Percentiles rank a stretch among this genome's conserved stretches.
These are phyloP conservation scores for Dastarcus helophoroides DNA, from an alignment of 2,888 invertebrate genomes.

Conservation along the genomic window DNA sequence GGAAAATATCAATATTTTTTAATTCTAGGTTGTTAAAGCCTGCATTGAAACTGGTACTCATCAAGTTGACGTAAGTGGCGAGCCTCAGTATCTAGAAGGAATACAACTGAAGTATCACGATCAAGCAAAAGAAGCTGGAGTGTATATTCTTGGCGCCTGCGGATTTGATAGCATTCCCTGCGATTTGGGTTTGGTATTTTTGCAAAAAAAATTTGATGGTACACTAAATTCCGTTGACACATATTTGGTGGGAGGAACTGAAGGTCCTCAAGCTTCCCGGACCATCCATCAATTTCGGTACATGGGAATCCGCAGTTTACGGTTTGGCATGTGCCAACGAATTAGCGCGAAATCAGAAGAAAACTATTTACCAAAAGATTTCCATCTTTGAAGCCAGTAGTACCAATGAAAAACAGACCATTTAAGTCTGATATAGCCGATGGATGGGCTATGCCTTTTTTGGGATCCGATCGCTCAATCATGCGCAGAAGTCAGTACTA, in stretches of 20 bases:
- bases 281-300: slow-evolving; percentile 63
- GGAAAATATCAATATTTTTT: no score
- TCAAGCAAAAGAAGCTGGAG: slow-evolving; percentile 59
- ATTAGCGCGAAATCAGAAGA: slow-evolving; percentile 50
- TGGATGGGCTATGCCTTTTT: slow-evolving; percentile 43
- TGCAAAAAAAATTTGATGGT: slow-evolving; percentile 68
- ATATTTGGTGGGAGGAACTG: slow-evolving; percentile 42
- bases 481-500: slow-evolving; percentile 70
- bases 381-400: slow-evolving; percentile 48
- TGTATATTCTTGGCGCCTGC: slow-evolving; percentile 82
- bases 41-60: slow-evolving; percentile 65
- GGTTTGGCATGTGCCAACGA: slow-evolving; percentile 57
- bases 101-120: slow-evolving; percentile 71
- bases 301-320: slow-evolving; percentile 81
- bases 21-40: slow-evolving; percentile 83
- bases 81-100: slow-evolving; percentile 52
- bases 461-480: slow-evolving; percentile 73
- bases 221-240: slow-evolving; percentile 68
- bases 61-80: slow-evolving; percentile 89
- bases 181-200: slow-evolving; percentile 74
- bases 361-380: slow-evolving; percentile 53
- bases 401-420: slow-evolving; percentile 24
- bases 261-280: slow-evolving; percentile 32
- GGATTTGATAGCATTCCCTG: slow-evolving; percentile 88
- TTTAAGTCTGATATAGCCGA: slow-evolving; percentile 16